These are phyloP conservation scores for Alligator sinensis DNA, from an alignment of 2,113 vertebrate genomes.

Conservation along the genomic window DNA sequence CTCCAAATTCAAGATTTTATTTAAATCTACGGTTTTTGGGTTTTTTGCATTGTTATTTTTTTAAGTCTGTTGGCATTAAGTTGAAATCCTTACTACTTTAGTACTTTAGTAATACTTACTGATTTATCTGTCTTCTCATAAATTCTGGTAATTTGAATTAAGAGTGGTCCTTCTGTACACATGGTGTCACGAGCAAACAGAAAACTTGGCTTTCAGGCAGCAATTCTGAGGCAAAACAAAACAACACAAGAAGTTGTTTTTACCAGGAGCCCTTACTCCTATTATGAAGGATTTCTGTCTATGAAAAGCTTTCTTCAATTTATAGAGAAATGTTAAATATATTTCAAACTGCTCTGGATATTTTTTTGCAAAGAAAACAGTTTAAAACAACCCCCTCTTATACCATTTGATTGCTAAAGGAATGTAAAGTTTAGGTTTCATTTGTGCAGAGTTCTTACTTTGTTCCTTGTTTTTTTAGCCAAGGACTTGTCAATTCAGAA, in stretches of 20 bases:
- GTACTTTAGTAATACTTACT: background rate
- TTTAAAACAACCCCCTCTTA: background rate
- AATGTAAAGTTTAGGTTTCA: background rate
- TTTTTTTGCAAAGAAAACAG: background rate
- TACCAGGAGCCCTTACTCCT: background rate
- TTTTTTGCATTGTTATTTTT: background rate
- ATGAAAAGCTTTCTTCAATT: background rate
- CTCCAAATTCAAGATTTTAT: background rate
- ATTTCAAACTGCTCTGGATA: background rate
- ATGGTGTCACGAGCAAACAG: background rate
- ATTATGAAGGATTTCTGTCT: background rate
- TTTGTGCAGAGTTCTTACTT: background rate
- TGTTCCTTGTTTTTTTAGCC: constrained; percentile 50
- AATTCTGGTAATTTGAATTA: background rate
- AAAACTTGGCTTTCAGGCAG: background rate
- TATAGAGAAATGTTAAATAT: background rate
- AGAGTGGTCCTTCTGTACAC: background rate
- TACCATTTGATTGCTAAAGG: background rate
- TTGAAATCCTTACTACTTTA: no score
- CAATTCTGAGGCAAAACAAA: background rate
- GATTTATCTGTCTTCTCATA: background rate
- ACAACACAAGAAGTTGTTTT: background rate
- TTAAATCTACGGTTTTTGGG: background rate
- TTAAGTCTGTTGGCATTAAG: no score
- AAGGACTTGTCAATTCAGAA: constrained; percentile 66